Evolutionary conservation across 30 jellyfish, hydroid and myxozoan species (phyloP), one percentile per base, ranked within the genome.

Genomic region (Phacellophora camtschatica): DNA sequence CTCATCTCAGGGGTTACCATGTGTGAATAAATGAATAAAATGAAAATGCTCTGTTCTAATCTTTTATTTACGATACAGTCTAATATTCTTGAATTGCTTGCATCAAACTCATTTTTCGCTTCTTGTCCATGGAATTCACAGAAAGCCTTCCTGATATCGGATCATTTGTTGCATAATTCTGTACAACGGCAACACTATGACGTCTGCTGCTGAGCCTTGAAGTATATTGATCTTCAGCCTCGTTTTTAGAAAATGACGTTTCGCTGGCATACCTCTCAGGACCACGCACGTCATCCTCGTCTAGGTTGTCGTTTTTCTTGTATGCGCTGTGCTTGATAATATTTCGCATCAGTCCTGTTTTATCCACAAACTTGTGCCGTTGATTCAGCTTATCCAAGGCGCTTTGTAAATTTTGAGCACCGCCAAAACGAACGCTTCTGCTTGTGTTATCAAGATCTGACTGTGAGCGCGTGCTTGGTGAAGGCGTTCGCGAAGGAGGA

Each of bases 151-250:
- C 91, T 3, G 91, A 46, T 30, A 62, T 48, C 4, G 77, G 78
- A 20, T 80, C 91, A 80, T 76, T 59, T 8, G 74, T 29, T 22
- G 83, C 91, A 36, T 58, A 9, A 22, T 80, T 80, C 54, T 80
- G 91, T 35, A 65, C 82, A 9, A 71, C 80, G 7, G 82, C 72
- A 29, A 35, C 37, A 39, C 75, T 66, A 9, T 42, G 75, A 24
- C 91, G 59, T 23, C 77, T 46, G 18, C 51, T 16, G 22, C 53
- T 66, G 57, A 80, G 75, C 82, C 91, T 80, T 84, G 91, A 70
- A 49, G 77, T 80, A 84, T 30, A 80, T 12, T 68, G 67, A 39
- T 65, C 77, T 20, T 65, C 84, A 30, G 83, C 74, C 83, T 80
- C 84, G 77, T 71, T 36, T 23, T 37, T 80, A 66, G 24, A 27